Conservation (phyloP, 2,113 vertebrate species). For the Heterocephalus glaber region DNA sequence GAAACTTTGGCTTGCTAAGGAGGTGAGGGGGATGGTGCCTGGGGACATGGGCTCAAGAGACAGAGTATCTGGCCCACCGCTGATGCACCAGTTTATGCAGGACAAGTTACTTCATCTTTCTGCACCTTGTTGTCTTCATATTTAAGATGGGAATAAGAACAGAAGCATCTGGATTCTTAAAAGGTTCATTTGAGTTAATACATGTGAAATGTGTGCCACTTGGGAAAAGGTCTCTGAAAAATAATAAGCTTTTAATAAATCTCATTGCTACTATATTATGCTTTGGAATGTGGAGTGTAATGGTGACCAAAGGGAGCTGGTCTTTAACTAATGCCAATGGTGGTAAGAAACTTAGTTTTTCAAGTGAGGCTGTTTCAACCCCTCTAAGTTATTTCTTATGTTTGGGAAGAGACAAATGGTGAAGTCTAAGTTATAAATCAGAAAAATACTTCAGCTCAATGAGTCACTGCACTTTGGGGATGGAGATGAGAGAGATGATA, state of each 20-base stretch:
- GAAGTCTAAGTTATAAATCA: neutral
- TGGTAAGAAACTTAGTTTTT: neutral
- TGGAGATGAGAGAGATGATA: neutral
- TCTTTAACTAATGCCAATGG: neutral
- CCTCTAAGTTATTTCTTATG: neutral
- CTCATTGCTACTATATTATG: neutral
- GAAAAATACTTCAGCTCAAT: neutral
- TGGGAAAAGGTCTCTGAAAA: neutral
- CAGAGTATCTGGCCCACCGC: neutral
- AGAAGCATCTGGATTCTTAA: neutral
- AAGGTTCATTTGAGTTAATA: neutral
- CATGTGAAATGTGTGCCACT: neutral
- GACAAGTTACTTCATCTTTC: neutral
- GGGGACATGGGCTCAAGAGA: neutral
- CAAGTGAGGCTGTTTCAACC: too few species aligned
- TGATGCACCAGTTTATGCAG: neutral
- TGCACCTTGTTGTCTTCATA: neutral
- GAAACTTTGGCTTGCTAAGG: neutral
- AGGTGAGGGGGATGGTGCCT: rapidly evolving
- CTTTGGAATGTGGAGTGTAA: neutral
- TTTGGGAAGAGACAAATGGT: neutral
- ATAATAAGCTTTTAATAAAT: neutral
- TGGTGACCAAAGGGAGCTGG: neutral
- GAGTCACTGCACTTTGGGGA: neutral
- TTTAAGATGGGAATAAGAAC: neutral